Evolutionary conservation across 2,888 invertebrate species (phyloP).

Genomic region (Mythimna ferrago): DNA sequence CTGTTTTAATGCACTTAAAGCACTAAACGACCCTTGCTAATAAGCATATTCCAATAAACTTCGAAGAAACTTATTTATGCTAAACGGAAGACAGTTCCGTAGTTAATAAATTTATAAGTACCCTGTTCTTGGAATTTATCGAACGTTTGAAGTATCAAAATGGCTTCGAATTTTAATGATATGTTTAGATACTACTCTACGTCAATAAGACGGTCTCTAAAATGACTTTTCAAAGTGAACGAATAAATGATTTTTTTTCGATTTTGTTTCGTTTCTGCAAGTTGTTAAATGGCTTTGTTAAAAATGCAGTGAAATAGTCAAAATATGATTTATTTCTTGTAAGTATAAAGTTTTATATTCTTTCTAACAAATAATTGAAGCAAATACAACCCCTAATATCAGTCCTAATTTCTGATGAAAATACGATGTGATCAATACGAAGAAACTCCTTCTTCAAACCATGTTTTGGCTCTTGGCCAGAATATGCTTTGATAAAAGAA

Average conservation of each 20-base stretch:
- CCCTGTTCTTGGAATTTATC: constrained; percentile 16
- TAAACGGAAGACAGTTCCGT: constrained; percentile 28
- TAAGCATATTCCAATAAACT: constrained; percentile 16
- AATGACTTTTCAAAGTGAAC: background rate
- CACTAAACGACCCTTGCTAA: background rate
- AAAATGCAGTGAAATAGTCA: background rate
- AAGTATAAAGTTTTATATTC: background rate
- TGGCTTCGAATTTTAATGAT: constrained; percentile 8
- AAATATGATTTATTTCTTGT: background rate
- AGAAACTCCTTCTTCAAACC: constrained; percentile 34
- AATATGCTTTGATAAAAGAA: constrained; percentile 50
- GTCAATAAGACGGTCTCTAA: background rate
- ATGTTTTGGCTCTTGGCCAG: constrained; percentile 52
- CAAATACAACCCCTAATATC: background rate
- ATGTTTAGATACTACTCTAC: constrained; percentile 8
- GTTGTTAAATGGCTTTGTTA: background rate
- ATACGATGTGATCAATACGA: constrained; percentile 46
- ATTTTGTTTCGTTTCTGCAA: background rate
- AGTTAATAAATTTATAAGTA: constrained; percentile 37
- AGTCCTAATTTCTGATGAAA: constrained; percentile 18
- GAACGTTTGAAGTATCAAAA: constrained; percentile 29
- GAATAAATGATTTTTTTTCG: background rate
- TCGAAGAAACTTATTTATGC: constrained; percentile 31
- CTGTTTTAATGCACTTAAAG: background rate
- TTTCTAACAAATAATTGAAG: background rate